Percentiles rank a stretch among this genome's conserved stretches.
These are phyloP conservation scores for Poeciliopsis turrubarensis DNA, from an alignment of 2,113 vertebrate species.

Conservation along the genomic window DNA sequence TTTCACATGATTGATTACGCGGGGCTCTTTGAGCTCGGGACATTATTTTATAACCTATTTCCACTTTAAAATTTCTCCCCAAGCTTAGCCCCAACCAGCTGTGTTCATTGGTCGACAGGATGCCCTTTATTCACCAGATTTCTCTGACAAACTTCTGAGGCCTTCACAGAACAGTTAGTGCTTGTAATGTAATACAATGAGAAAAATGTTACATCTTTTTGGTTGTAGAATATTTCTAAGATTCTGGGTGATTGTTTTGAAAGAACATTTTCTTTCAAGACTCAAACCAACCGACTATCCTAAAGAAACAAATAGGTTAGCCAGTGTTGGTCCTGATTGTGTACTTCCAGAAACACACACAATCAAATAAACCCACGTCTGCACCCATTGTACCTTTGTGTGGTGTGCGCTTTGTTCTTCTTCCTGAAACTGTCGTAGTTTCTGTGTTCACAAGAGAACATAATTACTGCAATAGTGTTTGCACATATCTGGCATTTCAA, in stretches of 20 bases:
- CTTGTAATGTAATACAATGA: not conserved
- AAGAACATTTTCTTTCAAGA: slow-evolving; percentile 25
- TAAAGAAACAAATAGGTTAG: slow-evolving; percentile 6
- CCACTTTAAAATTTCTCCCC: not conserved
- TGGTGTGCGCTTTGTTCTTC: slow-evolving; percentile 45
- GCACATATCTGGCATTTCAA: slow-evolving; percentile 20
- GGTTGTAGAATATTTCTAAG: slow-evolving; percentile 3
- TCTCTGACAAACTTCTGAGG: not conserved
- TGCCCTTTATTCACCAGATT: not conserved
- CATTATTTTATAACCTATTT: not conserved
- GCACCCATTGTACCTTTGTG: slow-evolving; percentile 35
- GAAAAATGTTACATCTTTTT: not conserved
- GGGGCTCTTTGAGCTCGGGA: not conserved
- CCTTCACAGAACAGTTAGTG: not conserved
- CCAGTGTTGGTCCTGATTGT: slow-evolving; percentile 1
- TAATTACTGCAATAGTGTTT: slow-evolving; percentile 25
- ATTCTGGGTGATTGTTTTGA: slow-evolving; percentile 1
- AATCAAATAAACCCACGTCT: slow-evolving; percentile 37
- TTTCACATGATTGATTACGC: not conserved
- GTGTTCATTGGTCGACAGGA: not conserved
- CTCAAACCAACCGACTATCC: slow-evolving; percentile 7
- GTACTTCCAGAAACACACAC: slow-evolving; percentile 34
- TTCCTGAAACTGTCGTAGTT: not conserved
- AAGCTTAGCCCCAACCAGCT: not conserved
- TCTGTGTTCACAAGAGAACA: slow-evolving; percentile 9